Evolutionary conservation across 2,113 vertebrate species (phyloP).

Genomic region (Prinia subflava): DNA sequence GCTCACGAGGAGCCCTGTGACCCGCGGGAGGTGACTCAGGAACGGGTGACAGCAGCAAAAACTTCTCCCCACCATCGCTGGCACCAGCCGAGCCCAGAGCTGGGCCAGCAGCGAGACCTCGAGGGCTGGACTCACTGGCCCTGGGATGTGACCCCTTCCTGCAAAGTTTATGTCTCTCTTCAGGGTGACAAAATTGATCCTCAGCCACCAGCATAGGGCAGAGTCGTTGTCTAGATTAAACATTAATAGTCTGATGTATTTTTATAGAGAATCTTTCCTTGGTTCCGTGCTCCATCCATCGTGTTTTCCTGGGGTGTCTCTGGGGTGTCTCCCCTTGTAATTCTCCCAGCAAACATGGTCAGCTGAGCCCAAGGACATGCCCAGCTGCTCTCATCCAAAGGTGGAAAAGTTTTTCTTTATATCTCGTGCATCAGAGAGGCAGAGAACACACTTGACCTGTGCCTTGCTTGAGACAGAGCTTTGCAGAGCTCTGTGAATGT

Average conservation of each 20-base stretch:
- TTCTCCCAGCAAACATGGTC: background rate
- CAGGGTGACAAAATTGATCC: background rate
- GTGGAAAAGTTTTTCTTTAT: background rate
- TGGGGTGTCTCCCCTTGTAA: background rate
- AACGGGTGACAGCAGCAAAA: background rate
- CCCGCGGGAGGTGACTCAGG: background rate
- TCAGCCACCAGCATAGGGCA: background rate
- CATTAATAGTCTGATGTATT: fast-evolving
- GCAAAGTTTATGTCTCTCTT: background rate
- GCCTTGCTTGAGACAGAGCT: background rate
- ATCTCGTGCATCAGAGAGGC: background rate
- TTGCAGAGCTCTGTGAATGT: background rate
- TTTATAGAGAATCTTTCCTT: background rate
- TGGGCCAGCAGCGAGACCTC: background rate
- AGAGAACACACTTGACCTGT: background rate
- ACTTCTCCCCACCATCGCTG: background rate
- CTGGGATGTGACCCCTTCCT: fast-evolving
- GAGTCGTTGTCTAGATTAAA: background rate
- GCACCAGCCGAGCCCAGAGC: fast-evolving
- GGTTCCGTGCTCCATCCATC: background rate
- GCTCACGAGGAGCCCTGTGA: background rate
- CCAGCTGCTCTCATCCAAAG: background rate
- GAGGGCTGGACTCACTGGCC: background rate
- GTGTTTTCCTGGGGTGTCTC: background rate
- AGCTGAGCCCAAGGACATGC: background rate